These are phyloP conservation scores for Tetrao urogallus DNA, from an alignment of 2,113 vertebrate genomes.

Conservation along the genomic window DNA sequence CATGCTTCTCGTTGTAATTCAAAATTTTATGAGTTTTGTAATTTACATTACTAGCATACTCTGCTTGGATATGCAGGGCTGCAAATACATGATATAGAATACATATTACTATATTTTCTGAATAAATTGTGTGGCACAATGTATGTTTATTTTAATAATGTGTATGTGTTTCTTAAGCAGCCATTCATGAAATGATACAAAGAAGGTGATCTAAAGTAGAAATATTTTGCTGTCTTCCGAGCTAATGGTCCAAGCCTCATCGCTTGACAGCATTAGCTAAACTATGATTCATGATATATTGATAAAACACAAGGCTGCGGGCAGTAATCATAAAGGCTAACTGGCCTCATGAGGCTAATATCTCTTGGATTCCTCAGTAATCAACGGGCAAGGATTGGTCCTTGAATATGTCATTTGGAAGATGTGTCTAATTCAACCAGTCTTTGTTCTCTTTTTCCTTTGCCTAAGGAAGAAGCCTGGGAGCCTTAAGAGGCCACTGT, in stretches of 20 bases:
- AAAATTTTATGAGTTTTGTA: not conserved
- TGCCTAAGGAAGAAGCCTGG: not conserved
- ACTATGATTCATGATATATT: conserved; percentile 6
- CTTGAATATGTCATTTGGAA: conserved; percentile 16
- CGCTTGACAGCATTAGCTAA: not conserved
- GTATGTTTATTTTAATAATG: not conserved
- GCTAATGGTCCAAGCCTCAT: conserved; percentile 28
- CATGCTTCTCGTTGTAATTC: not conserved
- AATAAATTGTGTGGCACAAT: not conserved
- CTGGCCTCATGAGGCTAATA: conserved; percentile 28
- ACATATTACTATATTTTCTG: not conserved
- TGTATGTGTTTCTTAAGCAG: not conserved
- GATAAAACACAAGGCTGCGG: conserved; percentile 28
- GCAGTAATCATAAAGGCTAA: conserved; percentile 40
- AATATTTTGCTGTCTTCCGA: conserved; percentile 19
- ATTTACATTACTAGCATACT: not conserved
- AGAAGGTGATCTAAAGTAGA: not conserved
- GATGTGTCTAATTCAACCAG: not conserved
- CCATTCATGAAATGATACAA: not conserved
- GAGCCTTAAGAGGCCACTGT: not conserved
- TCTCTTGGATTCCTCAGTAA: conserved; percentile 25
- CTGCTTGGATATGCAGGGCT: not conserved
- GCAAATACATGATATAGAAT: not conserved
- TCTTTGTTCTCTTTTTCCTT: not conserved
- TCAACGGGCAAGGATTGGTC: conserved; percentile 1